Base-by-base conservation (phyloP, 2,888 invertebrate genomes). In the Microplitis manilae region DNA sequence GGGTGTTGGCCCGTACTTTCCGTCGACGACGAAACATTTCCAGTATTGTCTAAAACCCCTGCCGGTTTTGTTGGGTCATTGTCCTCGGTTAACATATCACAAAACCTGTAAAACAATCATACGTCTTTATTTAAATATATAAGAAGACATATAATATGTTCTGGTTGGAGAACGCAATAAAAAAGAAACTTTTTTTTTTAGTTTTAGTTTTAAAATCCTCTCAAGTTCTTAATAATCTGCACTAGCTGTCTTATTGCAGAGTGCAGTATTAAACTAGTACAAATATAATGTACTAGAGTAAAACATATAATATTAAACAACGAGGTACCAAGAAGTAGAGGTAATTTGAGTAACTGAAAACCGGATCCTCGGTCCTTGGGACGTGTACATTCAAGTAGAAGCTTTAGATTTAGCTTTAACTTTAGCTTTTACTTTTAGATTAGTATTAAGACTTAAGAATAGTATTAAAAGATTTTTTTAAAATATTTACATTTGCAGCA, bases 41-140 rank as follows among this genome's bases (percentile, higher is more conserved):
- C 89, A 84, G 87, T 86, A 87, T 88, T 89, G 83, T 90, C 89
- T 87, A 89, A 86, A 86, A 89, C 89, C 86, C 89, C 89, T 82
- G 88, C 88, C 83, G 88, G 88, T 87, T 90, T 90, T 69, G 89
- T 89, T 84, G 88, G 89, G 83, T 88, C 89, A 88, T 89, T 90
- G 85, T 89, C 89, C 87, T 89, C 89, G 87, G 90, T 89, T 88
- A 90, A 89, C 90, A 90, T 90, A 89, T 89, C 90, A 88, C 86
- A 84, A 84, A 82, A 82, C 81, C 88, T 89, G 84, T 68, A 87
- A 83, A 68, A 79, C n/a, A 75, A n/a, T 5, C 30, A 72, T 15
- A 71, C 9, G 60, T 41, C 39, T 8, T 68, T 15, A 50, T 39
- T 68, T 39, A 30, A 50, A 62, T 17, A 62, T 17, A 62, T 62